Evolutionary conservation across 2,888 invertebrate species (phyloP), one percentile per base, ranked within the genome.

Genomic region (Epistrophe eligans): DNA sequence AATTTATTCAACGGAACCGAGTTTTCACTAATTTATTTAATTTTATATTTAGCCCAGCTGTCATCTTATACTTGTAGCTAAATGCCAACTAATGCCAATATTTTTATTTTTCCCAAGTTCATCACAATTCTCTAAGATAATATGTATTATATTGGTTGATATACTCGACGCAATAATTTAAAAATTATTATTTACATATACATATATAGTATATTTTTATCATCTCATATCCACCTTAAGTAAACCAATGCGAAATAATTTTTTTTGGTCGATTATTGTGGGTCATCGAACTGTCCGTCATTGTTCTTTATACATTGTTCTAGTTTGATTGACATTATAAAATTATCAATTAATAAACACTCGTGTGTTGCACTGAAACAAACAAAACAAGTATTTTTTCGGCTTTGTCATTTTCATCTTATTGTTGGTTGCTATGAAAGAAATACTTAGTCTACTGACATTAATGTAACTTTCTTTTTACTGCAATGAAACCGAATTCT

Each of bases 391-490:
- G 62, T 52, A 28, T 60, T 71, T 52, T 71, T 43, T 77, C 19
- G 48, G 13, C 11, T 24, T 67, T 79, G 45, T 48, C 17, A 19
- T 55, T 57, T 50, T 24, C 40, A 52, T 70, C 60, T 77, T 58
- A 67, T 67, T 58, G 38, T 60, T 50, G 52, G 24, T 60, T 50
- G 43, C 8, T 70, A 50, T 50, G 50, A 19, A 28, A 19, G 6
- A 50, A 50, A 40, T 28, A 40, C 40, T 19, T 38, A 79, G n/a
- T 24, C 35, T n/a, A 40, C 35, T 66, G 64, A 48, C 45, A 67
- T 38, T 17, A 64, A 71, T 77, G 60, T 73, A 58, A 62, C 70
- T 74, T 83, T 79, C 67, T 13, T 79, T 62, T 62, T 55, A 48
- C 38, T 77, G 72, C 72, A 79, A 83, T 79, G 45, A 73, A 60